These are phyloP conservation scores for Allobates femoralis DNA, from an alignment of 2,797 vertebrate genomes.

Conservation along the genomic window DNA sequence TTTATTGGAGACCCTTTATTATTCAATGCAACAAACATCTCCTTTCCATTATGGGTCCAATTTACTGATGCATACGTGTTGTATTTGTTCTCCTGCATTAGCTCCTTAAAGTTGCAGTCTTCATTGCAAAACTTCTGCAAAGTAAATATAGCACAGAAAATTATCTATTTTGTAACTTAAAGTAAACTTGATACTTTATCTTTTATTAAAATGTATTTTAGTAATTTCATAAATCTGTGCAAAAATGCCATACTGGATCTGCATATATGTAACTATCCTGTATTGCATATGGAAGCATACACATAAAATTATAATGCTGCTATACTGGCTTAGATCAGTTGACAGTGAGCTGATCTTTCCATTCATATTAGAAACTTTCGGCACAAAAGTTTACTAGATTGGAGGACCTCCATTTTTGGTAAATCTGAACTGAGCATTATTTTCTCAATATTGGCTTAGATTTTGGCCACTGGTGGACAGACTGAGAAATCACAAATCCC, in stretches of 20 bases:
- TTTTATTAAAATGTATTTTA: not conserved
- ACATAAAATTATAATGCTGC: no score
- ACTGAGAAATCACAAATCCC: not conserved
- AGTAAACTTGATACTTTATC: no score
- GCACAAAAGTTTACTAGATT: no score
- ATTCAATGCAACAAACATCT: conserved; percentile 96
- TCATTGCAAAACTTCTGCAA: conserved; percentile 92
- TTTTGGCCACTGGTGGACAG: not conserved
- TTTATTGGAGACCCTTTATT: conserved; percentile 89
- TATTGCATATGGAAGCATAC: not conserved
- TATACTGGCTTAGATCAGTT: no score
- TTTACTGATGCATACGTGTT: conserved; percentile 95
- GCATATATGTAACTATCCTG: not conserved
- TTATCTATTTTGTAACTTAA: not conserved
- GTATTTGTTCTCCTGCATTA: conserved; percentile 97
- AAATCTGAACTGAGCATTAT: no score
- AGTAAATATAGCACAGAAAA: conserved; percentile 61
- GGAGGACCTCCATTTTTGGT: no score
- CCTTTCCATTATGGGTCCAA: conserved; percentile 88
- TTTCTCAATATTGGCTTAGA: no score
- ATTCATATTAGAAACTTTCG: no score
- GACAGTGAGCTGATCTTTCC: no score
- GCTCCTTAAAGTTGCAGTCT: conserved; percentile 97
- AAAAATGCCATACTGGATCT: not conserved
- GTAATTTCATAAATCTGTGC: not conserved